Evolutionary conservation across 2,888 invertebrate genomes (phyloP).

Genomic region (Brenthis ino): DNA sequence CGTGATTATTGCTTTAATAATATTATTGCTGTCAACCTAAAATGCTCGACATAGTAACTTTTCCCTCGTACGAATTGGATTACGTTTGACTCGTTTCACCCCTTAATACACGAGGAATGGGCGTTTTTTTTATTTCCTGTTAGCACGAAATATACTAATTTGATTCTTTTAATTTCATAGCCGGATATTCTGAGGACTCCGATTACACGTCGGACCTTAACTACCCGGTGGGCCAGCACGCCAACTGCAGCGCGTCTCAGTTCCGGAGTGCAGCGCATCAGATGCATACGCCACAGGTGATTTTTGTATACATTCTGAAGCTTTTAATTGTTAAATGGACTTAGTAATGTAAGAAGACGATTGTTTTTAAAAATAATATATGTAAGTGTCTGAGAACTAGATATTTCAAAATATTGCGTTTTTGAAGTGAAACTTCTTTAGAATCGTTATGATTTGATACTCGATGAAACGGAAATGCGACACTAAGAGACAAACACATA

Average conservation of each 20-base stretch:
- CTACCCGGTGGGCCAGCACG: constrained; percentile 94
- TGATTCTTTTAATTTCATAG: constrained; percentile 68
- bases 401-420: neutral
- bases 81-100: constrained; percentile 10
- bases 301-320: neutral
- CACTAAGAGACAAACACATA: no score
- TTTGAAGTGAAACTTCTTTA: no score
- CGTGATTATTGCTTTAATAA: constrained; percentile 2
- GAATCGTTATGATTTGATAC: no score
- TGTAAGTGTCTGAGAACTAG: no score
- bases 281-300: constrained; percentile 87
- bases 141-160: constrained; percentile 13
- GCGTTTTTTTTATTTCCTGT: constrained; percentile 1
- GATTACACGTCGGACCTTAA: constrained; percentile 98
- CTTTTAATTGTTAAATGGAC: neutral
- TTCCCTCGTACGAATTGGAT: constrained; percentile 16
- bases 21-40: constrained; percentile 4
- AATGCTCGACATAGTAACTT: constrained; percentile 12
- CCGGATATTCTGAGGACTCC: constrained; percentile 97
- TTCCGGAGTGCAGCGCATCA: constrained; percentile 90
- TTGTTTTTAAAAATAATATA: no score
- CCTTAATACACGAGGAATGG: constrained; percentile 2
- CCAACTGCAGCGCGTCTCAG: constrained; percentile 96
- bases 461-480: no score
- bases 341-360: no score